A percentile compares a stretch with the other conserved stretches of the same genome.
phyloP scores from a whole-genome alignment of 1,140 invertebrate genomes.

The Tachypleus tridentatus region DNA sequence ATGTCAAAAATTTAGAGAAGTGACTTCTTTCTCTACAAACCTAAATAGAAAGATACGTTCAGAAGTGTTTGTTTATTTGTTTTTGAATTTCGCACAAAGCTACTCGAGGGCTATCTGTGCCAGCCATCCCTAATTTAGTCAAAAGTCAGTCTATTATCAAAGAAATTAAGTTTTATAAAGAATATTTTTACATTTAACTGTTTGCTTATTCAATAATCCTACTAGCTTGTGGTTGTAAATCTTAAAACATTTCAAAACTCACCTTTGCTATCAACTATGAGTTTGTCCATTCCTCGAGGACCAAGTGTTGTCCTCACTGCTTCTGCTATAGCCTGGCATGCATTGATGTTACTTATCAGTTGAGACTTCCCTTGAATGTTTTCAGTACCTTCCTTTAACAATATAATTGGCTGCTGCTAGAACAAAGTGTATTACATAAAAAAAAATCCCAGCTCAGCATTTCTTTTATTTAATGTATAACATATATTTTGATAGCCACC shows the following conservation, averaged over 20 bases:
- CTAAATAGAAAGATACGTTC: too few relatives aligned
- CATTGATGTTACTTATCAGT: slow-evolving; percentile 97
- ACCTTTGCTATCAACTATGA: slow-evolving; percentile 76
- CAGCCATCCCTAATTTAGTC: too few relatives aligned
- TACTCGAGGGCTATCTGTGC: too few relatives aligned
- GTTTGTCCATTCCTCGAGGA: slow-evolving; percentile 98
- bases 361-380: slow-evolving; percentile 90
- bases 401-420: slow-evolving; percentile 90
- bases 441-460: too few relatives aligned
- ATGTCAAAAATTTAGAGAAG: too few relatives aligned
- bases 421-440: neutral
- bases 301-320: slow-evolving; percentile 93
- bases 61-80: too few relatives aligned
- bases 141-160: too few relatives aligned
- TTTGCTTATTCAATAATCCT: slow-evolving; percentile 1
- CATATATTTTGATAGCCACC: too few relatives aligned
- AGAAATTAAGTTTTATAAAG: neutral
- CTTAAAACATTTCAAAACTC: slow-evolving; percentile 3
- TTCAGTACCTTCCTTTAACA: slow-evolving; percentile 97
- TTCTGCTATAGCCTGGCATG: slow-evolving; percentile 93
- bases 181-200: neutral
- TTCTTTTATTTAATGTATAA: too few relatives aligned
- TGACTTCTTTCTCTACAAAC: too few relatives aligned
- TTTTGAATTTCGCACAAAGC: too few relatives aligned
- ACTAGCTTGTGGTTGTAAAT: neutral